Evolutionary conservation across 2,797 vertebrate species (phyloP).

Genomic region (Coilia nasus): DNA sequence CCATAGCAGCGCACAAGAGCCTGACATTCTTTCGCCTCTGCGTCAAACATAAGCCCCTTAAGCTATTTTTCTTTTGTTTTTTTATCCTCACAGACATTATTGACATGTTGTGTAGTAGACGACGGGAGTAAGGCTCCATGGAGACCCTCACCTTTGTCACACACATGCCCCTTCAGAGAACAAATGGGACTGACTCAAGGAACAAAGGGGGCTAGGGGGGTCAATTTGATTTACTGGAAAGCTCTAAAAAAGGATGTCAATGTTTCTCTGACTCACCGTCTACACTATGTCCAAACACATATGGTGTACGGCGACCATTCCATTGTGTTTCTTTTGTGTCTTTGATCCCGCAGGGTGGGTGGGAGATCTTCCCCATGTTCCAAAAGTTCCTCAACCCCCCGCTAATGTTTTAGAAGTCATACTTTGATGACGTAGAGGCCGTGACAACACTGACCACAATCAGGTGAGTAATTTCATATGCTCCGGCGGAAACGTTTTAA

Average conservation of each 20-base stretch:
- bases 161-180: slow-evolving; percentile 29
- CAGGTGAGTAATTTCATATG: slow-evolving; percentile 6
- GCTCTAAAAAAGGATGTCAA: slow-evolving; percentile 14
- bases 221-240: slow-evolving; percentile 40
- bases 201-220: slow-evolving; percentile 34
- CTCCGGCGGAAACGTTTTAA: neutral
- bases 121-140: slow-evolving; percentile 29
- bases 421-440: slow-evolving; percentile 1
- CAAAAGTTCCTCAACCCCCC: slow-evolving; percentile 41
- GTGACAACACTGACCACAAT: neutral
- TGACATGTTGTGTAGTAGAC: slow-evolving; percentile 27
- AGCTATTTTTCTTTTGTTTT: slow-evolving; percentile 14
- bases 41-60: neutral
- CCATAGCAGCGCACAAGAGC: neutral
- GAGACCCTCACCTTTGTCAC: slow-evolving; percentile 36
- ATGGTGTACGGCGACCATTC: slow-evolving; percentile 24
- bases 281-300: slow-evolving; percentile 15
- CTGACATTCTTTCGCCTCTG: slow-evolving; percentile 8
- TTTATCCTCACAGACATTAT: neutral
- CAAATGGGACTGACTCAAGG: slow-evolving; percentile 41
- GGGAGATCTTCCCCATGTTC: slow-evolving; percentile 38
- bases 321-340: slow-evolving; percentile 44
- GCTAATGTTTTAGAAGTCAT: neutral
- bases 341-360: slow-evolving; percentile 45
- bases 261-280: slow-evolving; percentile 39